phyloP scores from a whole-genome alignment of 2,888 invertebrate genomes.

The Drosophila villosipedis region DNA sequence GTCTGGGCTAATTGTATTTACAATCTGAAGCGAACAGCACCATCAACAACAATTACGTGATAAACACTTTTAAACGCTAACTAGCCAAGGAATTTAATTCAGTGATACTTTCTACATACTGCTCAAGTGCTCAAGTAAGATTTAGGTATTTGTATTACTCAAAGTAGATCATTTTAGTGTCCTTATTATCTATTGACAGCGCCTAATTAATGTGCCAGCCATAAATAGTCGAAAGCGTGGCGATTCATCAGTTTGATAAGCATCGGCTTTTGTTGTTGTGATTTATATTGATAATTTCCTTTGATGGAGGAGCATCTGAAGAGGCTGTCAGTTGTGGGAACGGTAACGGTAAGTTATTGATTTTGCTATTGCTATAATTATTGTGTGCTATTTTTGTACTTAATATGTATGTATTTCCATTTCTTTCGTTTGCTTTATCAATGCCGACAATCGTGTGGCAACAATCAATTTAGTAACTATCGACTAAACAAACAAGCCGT shows the following conservation, averaged over 20 bases:
- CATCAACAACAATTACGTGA: constrained; percentile 6
- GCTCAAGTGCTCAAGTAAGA: neutral
- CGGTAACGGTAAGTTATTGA: constrained; percentile 11
- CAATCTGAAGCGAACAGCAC: constrained; percentile 1
- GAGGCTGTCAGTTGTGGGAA: neutral
- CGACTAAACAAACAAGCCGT: constrained; percentile 62
- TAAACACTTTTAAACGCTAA: constrained; percentile 15
- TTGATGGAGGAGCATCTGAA: constrained; percentile 14
- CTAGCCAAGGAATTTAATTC: neutral
- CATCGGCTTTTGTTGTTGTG: constrained; percentile 17
- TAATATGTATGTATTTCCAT: neutral
- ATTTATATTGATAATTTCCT: constrained; percentile 4
- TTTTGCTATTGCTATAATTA: constrained; percentile 28
- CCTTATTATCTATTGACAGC: constrained; percentile 33
- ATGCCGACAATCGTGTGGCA: constrained; percentile 8
- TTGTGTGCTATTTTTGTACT: constrained; percentile 32
- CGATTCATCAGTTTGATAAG: constrained; percentile 43
- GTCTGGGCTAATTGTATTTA: constrained; percentile 27
- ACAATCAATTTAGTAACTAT: constrained; percentile 53
- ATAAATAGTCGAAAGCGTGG: constrained; percentile 19
- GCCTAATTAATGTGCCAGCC: constrained; percentile 31
- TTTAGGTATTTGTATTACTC: neutral
- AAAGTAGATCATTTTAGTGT: constrained; percentile 10
- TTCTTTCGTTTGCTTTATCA: constrained; percentile 26
- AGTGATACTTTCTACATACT: neutral